These are phyloP conservation scores for Dendrocopos noguchii DNA, from an alignment of 2,113 vertebrate species.

Conservation along the genomic window DNA sequence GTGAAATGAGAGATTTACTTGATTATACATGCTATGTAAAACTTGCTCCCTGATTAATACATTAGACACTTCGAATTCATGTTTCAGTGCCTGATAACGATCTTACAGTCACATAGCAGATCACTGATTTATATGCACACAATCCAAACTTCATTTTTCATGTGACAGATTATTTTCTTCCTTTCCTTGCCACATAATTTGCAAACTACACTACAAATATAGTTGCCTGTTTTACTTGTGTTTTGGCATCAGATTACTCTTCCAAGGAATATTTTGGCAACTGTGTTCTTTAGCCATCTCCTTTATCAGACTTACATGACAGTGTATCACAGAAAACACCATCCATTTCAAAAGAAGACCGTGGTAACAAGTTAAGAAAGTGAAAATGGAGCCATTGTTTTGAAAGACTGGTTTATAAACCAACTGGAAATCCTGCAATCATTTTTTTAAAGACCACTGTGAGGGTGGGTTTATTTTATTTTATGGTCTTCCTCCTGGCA, in stretches of 20 bases:
- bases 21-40: slow-evolving; percentile 37
- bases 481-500: slow-evolving; percentile 7
- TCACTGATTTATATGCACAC: slow-evolving; percentile 23
- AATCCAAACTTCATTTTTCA: slow-evolving; percentile 43
- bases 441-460: slow-evolving; percentile 31
- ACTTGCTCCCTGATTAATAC: slow-evolving; percentile 47
- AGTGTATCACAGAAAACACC: background rate
- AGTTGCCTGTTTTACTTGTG: slow-evolving; percentile 12
- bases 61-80: slow-evolving; percentile 33
- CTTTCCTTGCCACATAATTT: slow-evolving; percentile 49
- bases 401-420: background rate
- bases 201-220: slow-evolving; percentile 30
- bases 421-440: slow-evolving; percentile 36
- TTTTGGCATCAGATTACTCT: slow-evolving; percentile 30
- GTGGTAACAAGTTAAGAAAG: background rate
- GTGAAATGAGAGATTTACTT: slow-evolving; percentile 47
- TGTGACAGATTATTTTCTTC: slow-evolving; percentile 57
- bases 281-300: background rate
- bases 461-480: slow-evolving; percentile 8
- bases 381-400: slow-evolving; percentile 14
- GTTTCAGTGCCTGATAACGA: slow-evolving; percentile 50
- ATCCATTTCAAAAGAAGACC: background rate
- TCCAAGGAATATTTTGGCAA: slow-evolving; percentile 39
- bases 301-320: slow-evolving; percentile 12
- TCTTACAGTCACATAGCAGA: slow-evolving; percentile 18